Percentiles rank a stretch among this genome's conserved stretches.
Evolutionary conservation across 2,888 invertebrate genomes (phyloP).

Genomic region (Pandemis corylana): DNA sequence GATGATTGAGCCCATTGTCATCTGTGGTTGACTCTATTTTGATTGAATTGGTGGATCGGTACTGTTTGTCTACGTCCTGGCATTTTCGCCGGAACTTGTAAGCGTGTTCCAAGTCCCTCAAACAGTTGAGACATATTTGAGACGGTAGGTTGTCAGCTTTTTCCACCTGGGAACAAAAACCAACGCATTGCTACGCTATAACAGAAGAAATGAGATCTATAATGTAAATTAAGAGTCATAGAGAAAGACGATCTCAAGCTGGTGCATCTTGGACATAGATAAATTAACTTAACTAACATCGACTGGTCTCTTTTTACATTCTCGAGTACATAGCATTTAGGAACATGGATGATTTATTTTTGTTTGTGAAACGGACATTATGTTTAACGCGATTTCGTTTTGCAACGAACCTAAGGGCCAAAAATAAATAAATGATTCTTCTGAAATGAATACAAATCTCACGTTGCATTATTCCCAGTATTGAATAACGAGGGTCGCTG

Average conservation of each 20-base stretch:
- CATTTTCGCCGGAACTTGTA: constrained; percentile 79
- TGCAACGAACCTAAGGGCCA: background rate
- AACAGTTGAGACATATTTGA: constrained; percentile 72
- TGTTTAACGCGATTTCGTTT: background rate
- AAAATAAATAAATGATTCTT: background rate
- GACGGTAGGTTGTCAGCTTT: constrained; percentile 70
- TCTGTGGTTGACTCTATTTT: constrained; percentile 63
- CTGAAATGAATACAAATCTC: background rate
- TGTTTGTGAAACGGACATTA: background rate
- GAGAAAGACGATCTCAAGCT: no score
- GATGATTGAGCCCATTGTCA: constrained; percentile 45
- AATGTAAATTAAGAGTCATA: no score
- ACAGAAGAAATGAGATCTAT: background rate
- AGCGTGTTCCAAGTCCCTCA: constrained; percentile 72
- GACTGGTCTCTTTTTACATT: no score
- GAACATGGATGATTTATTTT: no score
- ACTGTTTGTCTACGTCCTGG: constrained; percentile 69
- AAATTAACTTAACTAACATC: no score
- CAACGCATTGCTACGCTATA: background rate
- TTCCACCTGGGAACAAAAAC: constrained; percentile 66
- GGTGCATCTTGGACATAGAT: no score
- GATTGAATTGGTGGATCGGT: constrained; percentile 55
- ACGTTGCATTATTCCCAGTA: background rate
- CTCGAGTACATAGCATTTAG: no score
- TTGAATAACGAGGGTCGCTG: background rate